Evolutionary conservation across 2,797 vertebrate genomes (phyloP).

Genomic region (Acanthiza pusilla): DNA sequence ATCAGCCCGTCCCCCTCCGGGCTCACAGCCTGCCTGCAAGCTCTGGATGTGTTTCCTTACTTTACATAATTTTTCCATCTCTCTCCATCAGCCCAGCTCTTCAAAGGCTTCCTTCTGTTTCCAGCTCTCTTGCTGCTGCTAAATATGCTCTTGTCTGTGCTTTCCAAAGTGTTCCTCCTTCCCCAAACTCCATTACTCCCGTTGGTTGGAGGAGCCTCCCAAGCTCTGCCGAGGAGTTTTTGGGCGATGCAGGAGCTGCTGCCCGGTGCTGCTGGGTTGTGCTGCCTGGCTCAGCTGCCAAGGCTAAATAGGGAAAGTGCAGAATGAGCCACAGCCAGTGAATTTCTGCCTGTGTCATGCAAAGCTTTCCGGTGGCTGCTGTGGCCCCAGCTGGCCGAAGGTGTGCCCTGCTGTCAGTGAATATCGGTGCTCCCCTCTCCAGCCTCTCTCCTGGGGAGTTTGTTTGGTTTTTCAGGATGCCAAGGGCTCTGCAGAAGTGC

Average conservation of each 20-base stretch:
- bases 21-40: not conserved
- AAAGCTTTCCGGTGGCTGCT: not conserved
- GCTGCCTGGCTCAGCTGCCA: not conserved
- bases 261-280: not conserved
- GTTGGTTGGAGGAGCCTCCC: not conserved
- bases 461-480: not conserved
- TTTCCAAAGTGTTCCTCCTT: not conserved
- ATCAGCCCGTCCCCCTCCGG: not conserved
- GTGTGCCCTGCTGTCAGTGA: not conserved
- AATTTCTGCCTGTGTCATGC: not conserved
- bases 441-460: not conserved
- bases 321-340: not conserved
- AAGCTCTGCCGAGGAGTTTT: rapidly evolving
- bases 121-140: conserved; percentile 10
- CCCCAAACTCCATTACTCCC: not conserved
- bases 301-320: not conserved
- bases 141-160: not conserved
- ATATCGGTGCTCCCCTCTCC: rapidly evolving
- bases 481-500: not conserved
- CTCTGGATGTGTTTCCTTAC: not conserved
- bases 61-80: conserved; percentile 40
- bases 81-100: conserved; percentile 25
- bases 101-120: conserved; percentile 43
- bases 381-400: rapidly evolving
- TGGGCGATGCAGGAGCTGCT: not conserved